Conservation (phyloP, 2,113 vertebrate species). For the Mobula hypostoma region DNA sequence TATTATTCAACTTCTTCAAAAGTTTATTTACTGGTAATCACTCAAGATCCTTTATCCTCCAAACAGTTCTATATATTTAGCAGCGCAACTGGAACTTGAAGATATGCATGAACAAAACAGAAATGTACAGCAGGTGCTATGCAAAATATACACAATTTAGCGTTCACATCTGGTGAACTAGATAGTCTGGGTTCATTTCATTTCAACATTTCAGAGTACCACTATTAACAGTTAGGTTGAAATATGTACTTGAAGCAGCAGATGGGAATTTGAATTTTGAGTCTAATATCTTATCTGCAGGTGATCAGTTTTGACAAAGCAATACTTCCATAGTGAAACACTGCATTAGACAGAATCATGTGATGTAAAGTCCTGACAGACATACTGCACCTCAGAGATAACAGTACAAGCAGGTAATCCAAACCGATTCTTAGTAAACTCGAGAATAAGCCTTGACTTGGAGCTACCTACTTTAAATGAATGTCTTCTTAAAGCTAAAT, state of each 20-base stretch:
- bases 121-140: background rate
- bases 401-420: background rate
- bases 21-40: background rate
- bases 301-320: background rate
- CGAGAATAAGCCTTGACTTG: background rate
- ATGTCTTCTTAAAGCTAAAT: background rate
- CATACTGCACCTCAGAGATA: no score
- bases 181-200: background rate
- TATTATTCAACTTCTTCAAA: background rate
- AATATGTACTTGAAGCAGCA: background rate
- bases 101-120: background rate
- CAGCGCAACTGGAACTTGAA: background rate
- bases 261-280: background rate
- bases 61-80: background rate
- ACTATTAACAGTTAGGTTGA: background rate
- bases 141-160: background rate
- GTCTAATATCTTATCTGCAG: background rate
- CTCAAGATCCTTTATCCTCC: background rate
- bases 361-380: background rate
- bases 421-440: background rate
- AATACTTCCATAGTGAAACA: background rate
- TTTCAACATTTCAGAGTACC: background rate
- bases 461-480: background rate
- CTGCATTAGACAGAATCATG: background rate
- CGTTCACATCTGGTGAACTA: background rate